Conservation (phyloP, 2,797 vertebrate species). For the Podarcis lilfordi region DNA sequence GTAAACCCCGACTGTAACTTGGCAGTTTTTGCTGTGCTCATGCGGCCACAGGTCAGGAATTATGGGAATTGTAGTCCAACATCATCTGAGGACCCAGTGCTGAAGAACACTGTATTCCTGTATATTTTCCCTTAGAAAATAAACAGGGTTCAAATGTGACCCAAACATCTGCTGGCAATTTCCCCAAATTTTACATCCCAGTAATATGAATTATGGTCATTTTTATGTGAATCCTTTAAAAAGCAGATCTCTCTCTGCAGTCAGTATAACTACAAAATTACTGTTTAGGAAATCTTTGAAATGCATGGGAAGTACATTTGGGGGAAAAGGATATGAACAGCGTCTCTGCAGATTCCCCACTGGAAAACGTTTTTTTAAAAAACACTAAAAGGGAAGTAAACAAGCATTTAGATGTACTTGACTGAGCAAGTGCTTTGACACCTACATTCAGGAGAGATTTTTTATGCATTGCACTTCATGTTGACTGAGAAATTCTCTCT, state of each 20-base stretch:
- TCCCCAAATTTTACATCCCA: fast-evolving
- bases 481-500: not conserved
- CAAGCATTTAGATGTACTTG: conserved; percentile 17
- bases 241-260: conserved; percentile 2
- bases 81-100: too few species aligned
- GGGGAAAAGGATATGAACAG: not conserved
- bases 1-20: too few species aligned
- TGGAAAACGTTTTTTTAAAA: not conserved
- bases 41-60: too few species aligned
- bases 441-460: not conserved
- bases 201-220: fast-evolving
- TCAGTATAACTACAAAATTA: not conserved
- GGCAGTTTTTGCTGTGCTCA: too few species aligned
- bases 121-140: too few species aligned
- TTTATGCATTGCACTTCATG: not conserved
- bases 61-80: too few species aligned
- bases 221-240: not conserved
- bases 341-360: not conserved
- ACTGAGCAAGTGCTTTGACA: conserved; percentile 19
- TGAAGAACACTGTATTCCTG: too few species aligned
- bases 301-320: not conserved
- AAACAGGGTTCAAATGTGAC: too few species aligned
- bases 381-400: not conserved
- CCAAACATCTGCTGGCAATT: not conserved
- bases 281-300: conserved; percentile 1